These are phyloP conservation scores for Callyntrura guangdongensis DNA, from an alignment of 2,888 invertebrate genomes.

Conservation along the genomic window DNA sequence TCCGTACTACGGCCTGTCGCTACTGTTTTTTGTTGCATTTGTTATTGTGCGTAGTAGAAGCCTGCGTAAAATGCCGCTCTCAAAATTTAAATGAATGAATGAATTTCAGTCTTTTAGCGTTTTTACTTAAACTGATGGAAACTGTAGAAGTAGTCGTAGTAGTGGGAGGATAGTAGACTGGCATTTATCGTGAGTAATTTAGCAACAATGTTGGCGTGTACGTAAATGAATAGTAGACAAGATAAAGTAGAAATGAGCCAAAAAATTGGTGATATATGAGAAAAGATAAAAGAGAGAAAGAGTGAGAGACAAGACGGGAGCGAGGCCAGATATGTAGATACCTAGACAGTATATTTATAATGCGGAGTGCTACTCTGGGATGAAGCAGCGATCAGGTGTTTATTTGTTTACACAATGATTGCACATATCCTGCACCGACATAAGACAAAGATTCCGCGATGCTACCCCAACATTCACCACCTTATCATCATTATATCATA, in stretches of 20 bases:
- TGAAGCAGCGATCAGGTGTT: slow-evolving; percentile 14
- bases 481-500: slow-evolving; percentile 26
- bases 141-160: not conserved
- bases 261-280: slow-evolving; percentile 68
- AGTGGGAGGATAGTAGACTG: not conserved
- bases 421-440: not conserved
- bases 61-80: not conserved
- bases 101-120: not conserved
- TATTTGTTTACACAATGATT: slow-evolving; percentile 1
- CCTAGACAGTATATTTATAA: not conserved
- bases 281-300: slow-evolving; percentile 27
- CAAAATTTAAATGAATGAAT: slow-evolving; percentile 64
- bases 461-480: not conserved
- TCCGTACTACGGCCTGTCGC: not conserved
- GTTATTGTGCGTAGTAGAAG: not conserved
- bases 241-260: slow-evolving; percentile 53
- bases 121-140: slow-evolving; percentile 15
- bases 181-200: slow-evolving; percentile 38
- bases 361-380: not conserved
- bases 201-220: not conserved
- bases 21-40: not conserved
- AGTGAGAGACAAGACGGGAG: slow-evolving; percentile 2
- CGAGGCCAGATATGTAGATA: not conserved
- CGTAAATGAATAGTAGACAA: slow-evolving; percentile 17
- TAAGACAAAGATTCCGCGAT: slow-evolving; percentile 16